These are phyloP conservation scores for Achroia grisella DNA, from an alignment of 1,140 invertebrate genomes.

Conservation along the genomic window DNA sequence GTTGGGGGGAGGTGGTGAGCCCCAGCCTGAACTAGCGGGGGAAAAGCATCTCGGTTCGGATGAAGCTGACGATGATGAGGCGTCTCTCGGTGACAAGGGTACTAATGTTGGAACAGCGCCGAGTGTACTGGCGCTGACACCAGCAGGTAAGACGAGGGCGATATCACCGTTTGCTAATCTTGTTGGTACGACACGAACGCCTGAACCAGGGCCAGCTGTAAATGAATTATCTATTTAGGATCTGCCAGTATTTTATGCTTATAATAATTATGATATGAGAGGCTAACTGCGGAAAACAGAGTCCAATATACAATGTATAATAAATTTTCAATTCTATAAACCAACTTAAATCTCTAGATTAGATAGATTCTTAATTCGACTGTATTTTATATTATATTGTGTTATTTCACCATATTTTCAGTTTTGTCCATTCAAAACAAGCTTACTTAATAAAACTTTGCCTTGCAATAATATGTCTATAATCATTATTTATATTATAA, in stretches of 20 bases:
- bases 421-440: neutral
- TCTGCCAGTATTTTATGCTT: neutral
- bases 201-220: slow-evolving; percentile 78
- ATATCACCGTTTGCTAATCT: slow-evolving; percentile 86
- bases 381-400: too few species aligned
- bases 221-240: slow-evolving; percentile 19
- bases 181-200: slow-evolving; percentile 86
- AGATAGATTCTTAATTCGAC: too few species aligned
- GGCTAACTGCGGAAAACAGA: too few species aligned
- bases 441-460: too few species aligned
- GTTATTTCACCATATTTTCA: neutral
- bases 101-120: slow-evolving; percentile 79
- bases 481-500: too few species aligned
- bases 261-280: too few species aligned
- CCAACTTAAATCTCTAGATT: too few species aligned
- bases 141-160: slow-evolving; percentile 83
- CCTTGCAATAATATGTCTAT: too few species aligned
- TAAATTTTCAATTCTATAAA: too few species aligned
- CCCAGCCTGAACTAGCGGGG: slow-evolving; percentile 58
- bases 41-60: slow-evolving; percentile 63
- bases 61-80: slow-evolving; percentile 77
- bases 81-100: slow-evolving; percentile 81
- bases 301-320: too few species aligned
- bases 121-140: slow-evolving; percentile 64
- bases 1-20: slow-evolving; percentile 39